Base-by-base conservation (phyloP, 2,888 invertebrate genomes). In the Tubulanus polymorphus region DNA sequence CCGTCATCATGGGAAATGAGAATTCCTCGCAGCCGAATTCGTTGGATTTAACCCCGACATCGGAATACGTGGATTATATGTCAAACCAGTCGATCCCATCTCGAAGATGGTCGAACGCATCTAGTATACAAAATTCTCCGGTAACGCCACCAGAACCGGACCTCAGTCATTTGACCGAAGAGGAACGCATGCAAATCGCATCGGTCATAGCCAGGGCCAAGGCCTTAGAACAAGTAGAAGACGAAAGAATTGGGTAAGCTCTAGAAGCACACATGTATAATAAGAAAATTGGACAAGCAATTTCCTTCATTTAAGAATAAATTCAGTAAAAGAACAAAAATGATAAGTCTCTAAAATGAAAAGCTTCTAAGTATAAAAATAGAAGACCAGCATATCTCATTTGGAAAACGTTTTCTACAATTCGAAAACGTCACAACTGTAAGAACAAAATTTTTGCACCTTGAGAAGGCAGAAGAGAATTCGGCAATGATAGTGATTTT, bases 191-290 rank as follows among this genome's bases (percentile, higher is more conserved):
- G 55, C 81, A 84, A 72, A 86, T 86, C 51, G 81, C 83, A 63
- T 81, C 82, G 59, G 85, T 86, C n/a, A 85, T 86, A 82, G 83
- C 82, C 47, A 80, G 84, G 66, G 85, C 85, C 41, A 83, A 84
- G 67, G 80, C 81, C 61, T 62, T 75, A 64, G 74, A 77, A 57
- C 63, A 68, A 3, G 72, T 73, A 51, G 76, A 76, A 51, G 67
- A 68, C 27, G 61, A 64, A 48, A 55, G 73, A 48, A 68, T 73
- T 49, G 72, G 74, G 77, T 76, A 57, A 64, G 64, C n/a, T n/a
- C n/a, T n/a, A n/a, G n/a, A n/a, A n/a, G n/a, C n/a, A n/a, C n/a
- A n/a, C n/a, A n/a, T n/a, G n/a, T n/a, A n/a, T n/a, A n/a, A n/a
- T n/a, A n/a, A n/a, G n/a, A n/a, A n/a, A n/a, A n/a, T n/a, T n/a